Percentiles rank a stretch among this genome's conserved stretches.
phyloP scores from a whole-genome alignment of 2,888 invertebrate species.

The Drosophila conformis region DNA sequence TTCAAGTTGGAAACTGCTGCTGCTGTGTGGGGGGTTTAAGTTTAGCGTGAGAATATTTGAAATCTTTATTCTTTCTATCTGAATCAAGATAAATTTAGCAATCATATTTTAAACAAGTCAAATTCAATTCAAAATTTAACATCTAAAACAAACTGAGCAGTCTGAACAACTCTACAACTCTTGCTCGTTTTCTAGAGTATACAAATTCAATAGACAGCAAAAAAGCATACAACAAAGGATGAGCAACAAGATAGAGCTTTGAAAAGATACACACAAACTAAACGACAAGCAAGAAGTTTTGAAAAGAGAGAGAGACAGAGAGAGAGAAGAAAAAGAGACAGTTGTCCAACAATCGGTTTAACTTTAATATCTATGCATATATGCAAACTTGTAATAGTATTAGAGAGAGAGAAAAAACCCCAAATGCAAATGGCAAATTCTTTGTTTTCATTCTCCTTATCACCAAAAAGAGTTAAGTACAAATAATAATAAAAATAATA shows the following conservation, averaged over 20 bases:
- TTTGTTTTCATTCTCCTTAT: background rate
- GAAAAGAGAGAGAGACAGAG: background rate
- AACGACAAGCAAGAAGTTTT: background rate
- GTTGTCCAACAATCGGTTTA: slow-evolving; percentile 14
- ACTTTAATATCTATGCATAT: slow-evolving; percentile 7
- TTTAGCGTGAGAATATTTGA: background rate
- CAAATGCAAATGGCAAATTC: slow-evolving; percentile 1
- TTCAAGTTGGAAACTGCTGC: background rate
- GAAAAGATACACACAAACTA: slow-evolving; percentile 5
- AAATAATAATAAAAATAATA: slow-evolving; percentile 7
- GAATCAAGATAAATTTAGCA: background rate
- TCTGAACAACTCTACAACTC: background rate
- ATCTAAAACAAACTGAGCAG: background rate
- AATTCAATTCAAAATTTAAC: background rate
- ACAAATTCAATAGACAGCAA: slow-evolving; percentile 4
- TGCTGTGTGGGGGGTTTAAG: background rate
- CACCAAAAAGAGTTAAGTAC: background rate
- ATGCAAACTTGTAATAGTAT: slow-evolving; percentile 9
- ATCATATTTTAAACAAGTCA: background rate
- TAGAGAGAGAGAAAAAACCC: background rate
- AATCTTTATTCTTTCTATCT: background rate
- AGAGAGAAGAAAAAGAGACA: background rate
- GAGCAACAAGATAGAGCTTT: slow-evolving; percentile 3
- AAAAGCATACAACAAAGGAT: slow-evolving; percentile 14
- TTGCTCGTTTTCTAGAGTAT: slow-evolving; percentile 6